phyloP scores from a whole-genome alignment of 2,797 vertebrate genomes.

The Tenualosa thibaudeaui region DNA sequence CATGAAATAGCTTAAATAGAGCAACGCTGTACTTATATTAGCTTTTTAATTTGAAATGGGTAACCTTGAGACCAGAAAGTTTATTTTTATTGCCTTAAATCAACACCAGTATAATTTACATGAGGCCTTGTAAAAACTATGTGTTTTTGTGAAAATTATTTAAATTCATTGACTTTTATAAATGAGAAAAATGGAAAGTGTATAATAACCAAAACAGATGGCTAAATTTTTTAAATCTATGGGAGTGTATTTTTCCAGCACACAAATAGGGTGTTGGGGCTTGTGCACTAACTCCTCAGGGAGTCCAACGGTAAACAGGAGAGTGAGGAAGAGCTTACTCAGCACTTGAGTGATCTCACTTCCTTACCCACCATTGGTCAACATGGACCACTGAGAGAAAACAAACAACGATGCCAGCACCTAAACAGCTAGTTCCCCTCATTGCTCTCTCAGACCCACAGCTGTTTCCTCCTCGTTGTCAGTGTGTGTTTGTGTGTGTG shows the following conservation, averaged over 20 bases:
- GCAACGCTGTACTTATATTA: background rate
- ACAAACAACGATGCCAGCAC: constrained; percentile 35
- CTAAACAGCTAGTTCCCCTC: constrained; percentile 31
- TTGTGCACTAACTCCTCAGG: background rate
- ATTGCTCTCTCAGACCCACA: constrained; percentile 19
- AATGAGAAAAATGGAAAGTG: background rate
- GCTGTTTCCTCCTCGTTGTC: constrained; percentile 27
- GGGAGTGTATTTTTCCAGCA: background rate
- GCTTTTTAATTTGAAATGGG: constrained; percentile 12
- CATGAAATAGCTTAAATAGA: background rate
- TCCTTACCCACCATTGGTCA: constrained; percentile 47
- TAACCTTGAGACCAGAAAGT: background rate
- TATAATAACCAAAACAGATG: background rate
- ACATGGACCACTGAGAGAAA: constrained; percentile 25
- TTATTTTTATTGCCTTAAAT: background rate
- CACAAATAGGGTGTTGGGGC: background rate
- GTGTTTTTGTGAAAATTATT: background rate
- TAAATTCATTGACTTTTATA: background rate
- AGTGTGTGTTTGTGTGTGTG: background rate
- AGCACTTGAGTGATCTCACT: constrained; percentile 54
- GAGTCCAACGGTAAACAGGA: background rate
- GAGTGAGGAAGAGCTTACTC: constrained; percentile 36
- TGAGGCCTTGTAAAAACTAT: background rate
- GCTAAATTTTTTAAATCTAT: background rate
- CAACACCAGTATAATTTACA: background rate